Evolutionary conservation across 2,113 vertebrate genomes (phyloP), one percentile per base, ranked within the genome.

Genomic region (Ammospiza nelsoni): DNA sequence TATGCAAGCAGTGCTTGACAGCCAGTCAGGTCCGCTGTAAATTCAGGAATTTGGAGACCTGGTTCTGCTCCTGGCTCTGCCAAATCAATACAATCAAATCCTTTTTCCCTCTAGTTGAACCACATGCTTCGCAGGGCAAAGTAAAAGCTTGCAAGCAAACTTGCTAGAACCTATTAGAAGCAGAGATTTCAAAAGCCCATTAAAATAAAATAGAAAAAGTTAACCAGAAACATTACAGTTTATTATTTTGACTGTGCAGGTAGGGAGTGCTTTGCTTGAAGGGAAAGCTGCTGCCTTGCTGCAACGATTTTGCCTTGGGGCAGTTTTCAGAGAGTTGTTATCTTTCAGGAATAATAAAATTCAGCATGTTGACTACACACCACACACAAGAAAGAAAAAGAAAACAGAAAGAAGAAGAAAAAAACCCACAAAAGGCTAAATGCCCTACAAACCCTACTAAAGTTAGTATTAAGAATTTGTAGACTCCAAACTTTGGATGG

Each of bases 341-440:
- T 17, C 84, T 78, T 84, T 84, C 76, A 90, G n/a, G 44, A 92
- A 78, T 61, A 66, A 90, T 75, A 91, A 57, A 89, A 65, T 91
- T 72, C 87, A 89, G 67, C 62, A 82, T n/a, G 48, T 54, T 71
- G 77, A 71, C 76, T 58, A 48, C 54, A 62, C 4, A 13, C 3
- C 12, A 27, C 41, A 49, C 24, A 41, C 13, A 80, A 39, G 19
- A 66, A 49, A 62, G 28, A 43, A 68, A 79, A 76, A 61, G 13
- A 44, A 86, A 75, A 59, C 7, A 11, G 27, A 72, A 46, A 71
- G 28, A 48, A 55, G 55, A 37, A 35, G 48, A 52, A 66, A 72
- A 66, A 72, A 35, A 27, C 29, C 39, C 35, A 63, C 39, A 71
- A 93, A 35, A 66, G 52, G 61, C 37, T 48, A 82, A 77, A 77